Conservation (phyloP, 2,113 vertebrate species). For the Bos indicus region DNA sequence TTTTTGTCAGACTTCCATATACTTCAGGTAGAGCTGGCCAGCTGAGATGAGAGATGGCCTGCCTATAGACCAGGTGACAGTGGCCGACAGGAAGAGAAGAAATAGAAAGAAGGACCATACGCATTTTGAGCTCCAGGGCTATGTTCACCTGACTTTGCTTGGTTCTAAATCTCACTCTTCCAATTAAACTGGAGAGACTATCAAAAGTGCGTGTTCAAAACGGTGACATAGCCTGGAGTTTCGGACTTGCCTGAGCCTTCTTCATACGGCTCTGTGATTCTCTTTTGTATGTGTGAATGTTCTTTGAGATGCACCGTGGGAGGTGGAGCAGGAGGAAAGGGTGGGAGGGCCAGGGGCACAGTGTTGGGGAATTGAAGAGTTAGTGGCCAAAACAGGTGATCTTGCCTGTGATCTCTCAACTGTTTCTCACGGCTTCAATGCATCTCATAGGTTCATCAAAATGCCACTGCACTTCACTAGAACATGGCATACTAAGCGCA, state of each 20-base stretch:
- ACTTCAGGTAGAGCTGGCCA: slow-evolving; percentile 78
- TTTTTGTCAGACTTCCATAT: slow-evolving; percentile 78
- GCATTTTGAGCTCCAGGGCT: slow-evolving; percentile 63
- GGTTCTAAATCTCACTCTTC: slow-evolving; percentile 70
- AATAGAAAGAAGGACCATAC: slow-evolving; percentile 70
- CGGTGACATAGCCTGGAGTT: slow-evolving; percentile 62
- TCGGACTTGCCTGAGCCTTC: slow-evolving; percentile 69
- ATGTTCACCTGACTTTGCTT: slow-evolving; percentile 60
- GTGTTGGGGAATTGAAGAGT: slow-evolving; percentile 72
- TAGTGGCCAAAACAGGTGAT: slow-evolving; percentile 68
- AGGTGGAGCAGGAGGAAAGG: slow-evolving; percentile 70
- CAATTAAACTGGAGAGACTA: slow-evolving; percentile 73
- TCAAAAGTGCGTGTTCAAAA: slow-evolving; percentile 74
- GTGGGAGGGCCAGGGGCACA: slow-evolving; percentile 70
- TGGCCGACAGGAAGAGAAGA: slow-evolving; percentile 81
- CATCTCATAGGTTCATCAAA: slow-evolving; percentile 57
- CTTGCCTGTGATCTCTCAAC: slow-evolving; percentile 67
- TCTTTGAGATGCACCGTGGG: slow-evolving; percentile 72
- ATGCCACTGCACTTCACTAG: slow-evolving; percentile 22
- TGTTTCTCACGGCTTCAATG: slow-evolving; percentile 57
- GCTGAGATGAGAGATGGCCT: slow-evolving; percentile 78
- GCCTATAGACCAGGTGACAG: slow-evolving; percentile 78
- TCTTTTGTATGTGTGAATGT: slow-evolving; percentile 67
- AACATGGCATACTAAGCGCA: slow-evolving; percentile 2
- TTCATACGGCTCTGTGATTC: slow-evolving; percentile 73